phyloP scores from a whole-genome alignment of 2,888 invertebrate species.

The Tribolium freemani region DNA sequence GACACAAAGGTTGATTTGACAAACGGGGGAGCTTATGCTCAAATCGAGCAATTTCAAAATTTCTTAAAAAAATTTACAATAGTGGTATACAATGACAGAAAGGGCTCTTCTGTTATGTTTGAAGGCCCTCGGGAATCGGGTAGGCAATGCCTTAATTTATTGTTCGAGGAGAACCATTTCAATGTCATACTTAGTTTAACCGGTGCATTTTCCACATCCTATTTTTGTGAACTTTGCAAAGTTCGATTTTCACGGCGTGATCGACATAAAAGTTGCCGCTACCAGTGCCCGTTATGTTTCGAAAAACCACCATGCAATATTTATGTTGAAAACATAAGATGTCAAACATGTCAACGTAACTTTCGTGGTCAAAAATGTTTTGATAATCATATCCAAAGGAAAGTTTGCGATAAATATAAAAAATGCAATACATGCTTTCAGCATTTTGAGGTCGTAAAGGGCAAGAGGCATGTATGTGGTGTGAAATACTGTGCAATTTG shows the following conservation, averaged over 20 bases:
- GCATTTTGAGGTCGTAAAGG: neutral
- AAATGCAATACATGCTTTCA: slow-evolving; percentile 19
- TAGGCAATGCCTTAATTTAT: slow-evolving; percentile 11
- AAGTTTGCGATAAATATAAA: slow-evolving; percentile 4
- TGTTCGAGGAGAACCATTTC: slow-evolving; percentile 26
- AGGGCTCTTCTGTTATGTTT: too few species aligned
- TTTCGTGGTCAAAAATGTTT: slow-evolving; percentile 2
- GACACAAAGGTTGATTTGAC: neutral
- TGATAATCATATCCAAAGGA: slow-evolving; percentile 7
- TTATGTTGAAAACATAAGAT: neutral
- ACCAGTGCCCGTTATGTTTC: slow-evolving; percentile 32
- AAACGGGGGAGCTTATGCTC: slow-evolving; percentile 4
- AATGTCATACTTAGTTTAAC: slow-evolving; percentile 39
- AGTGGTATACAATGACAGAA: slow-evolving; percentile 2
- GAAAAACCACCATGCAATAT: slow-evolving; percentile 15
- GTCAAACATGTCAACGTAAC: too few species aligned
- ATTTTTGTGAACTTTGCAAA: slow-evolving; percentile 28
- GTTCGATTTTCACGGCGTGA: neutral
- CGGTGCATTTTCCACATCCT: slow-evolving; percentile 5
- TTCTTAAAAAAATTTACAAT: slow-evolving; percentile 9
- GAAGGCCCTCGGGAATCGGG: neutral
- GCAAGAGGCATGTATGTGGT: slow-evolving; percentile 1
- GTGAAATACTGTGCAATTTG: neutral
- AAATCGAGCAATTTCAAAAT: slow-evolving; percentile 15
- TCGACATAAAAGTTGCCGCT: slow-evolving; percentile 20